Evolutionary conservation across 2,113 vertebrate genomes (phyloP).

Genomic region (Seriola dumerili): DNA sequence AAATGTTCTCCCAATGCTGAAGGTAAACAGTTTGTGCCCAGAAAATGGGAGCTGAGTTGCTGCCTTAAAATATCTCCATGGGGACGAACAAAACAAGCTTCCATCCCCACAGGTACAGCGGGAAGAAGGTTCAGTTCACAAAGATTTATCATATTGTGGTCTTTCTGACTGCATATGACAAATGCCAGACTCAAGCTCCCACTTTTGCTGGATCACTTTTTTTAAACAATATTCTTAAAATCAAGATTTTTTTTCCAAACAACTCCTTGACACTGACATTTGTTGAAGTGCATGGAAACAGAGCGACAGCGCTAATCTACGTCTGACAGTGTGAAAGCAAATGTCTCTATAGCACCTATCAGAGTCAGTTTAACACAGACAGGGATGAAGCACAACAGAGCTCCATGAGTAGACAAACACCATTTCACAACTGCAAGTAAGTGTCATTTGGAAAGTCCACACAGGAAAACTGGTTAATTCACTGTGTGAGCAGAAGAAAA

Average conservation of each 20-base stretch:
- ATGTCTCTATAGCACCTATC: not conserved
- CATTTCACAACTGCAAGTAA: conserved; percentile 11
- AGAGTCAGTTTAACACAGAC: not conserved
- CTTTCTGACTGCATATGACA: not conserved
- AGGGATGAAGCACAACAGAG: not conserved
- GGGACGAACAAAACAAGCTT: conserved; percentile 5
- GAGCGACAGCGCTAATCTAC: not conserved
- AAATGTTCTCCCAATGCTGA: not conserved
- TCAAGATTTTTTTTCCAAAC: not conserved
- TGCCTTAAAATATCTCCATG: not conserved
- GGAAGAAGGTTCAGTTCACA: not conserved
- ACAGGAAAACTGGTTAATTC: conserved; percentile 6
- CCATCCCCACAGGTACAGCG: not conserved
- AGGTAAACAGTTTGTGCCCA: not conserved
- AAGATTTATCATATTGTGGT: not conserved
- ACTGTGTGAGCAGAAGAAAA: conserved; percentile 39
- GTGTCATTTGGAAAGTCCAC: conserved; percentile 4
- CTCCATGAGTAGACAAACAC: not conserved
- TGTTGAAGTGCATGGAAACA: not conserved
- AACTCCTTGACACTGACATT: not conserved
- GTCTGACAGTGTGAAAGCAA: not conserved
- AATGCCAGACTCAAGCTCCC: not conserved
- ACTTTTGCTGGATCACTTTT: not conserved
- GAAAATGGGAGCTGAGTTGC: not conserved
- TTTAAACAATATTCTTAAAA: not conserved